Base-by-base conservation (phyloP, 1,140 invertebrate genomes). In the Drosophila ficusphila region DNA sequence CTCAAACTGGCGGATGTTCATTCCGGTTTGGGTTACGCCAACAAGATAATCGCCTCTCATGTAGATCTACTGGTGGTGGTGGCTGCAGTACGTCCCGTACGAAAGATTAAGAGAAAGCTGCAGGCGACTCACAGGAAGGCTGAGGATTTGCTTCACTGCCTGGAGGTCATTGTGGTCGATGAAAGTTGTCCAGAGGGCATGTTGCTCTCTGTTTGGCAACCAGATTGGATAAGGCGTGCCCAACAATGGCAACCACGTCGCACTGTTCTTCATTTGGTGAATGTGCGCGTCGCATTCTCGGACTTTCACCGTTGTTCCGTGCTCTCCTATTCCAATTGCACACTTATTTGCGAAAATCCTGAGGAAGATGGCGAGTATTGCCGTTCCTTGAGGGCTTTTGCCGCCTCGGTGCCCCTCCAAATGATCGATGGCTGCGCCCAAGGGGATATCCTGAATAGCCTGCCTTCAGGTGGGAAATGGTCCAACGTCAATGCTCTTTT, bases 211-310 rank as follows among this genome's bases (percentile, higher is more conserved):
- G 61, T 93, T 18, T 93, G 93, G 93, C 90, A 93, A 23, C n/a
- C 61, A 3, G 92, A 93, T 5, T 91, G 89, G 89, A 90, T 91
- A 60, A 36, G 65, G 3, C 74, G 90, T 7, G 89, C 91, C 4
- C 46, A 72, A 6, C 47, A 34, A 4, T 93, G 93, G 93, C 89
- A 88, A 46, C 90, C 92, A 3, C 68, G 86, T 25, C 75, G 89
- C 29, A 93, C 92, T 9, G 75, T 92, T 23, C 51, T 93, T 0
- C 92, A 93, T 68, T 64, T 93, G 5, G 92, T 93, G 9, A 92
- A 93, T 71, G 78, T 92, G n/a, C 86, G 88, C 7, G 71, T 92
- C 18, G 76, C 82, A 1, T 92, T 91, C 72, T 92, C 92, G 0
- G 70, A 69, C 12, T 93, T 90, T 54, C 70, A 89, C 23, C 77